Percentiles rank a stretch among this genome's conserved stretches.
Conservation (phyloP, 2,888 invertebrate genomes). For the Catocala sponsa region DNA sequence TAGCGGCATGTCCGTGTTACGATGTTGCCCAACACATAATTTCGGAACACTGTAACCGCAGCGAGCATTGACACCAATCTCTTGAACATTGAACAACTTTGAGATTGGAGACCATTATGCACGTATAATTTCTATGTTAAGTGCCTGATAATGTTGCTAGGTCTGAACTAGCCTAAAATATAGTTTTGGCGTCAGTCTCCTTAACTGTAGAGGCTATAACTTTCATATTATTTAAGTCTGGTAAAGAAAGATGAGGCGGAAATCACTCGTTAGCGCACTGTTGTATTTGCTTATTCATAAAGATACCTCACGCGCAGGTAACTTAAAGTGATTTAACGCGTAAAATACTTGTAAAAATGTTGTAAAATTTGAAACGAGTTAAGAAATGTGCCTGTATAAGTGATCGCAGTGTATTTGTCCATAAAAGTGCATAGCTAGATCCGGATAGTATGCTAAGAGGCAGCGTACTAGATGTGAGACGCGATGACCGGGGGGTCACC, state of each 20-base stretch:
- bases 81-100: conserved; percentile 74
- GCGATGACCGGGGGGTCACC: conserved; percentile 71
- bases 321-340: background rate
- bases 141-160: conserved; percentile 34
- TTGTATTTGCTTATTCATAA: conserved; percentile 9
- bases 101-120: conserved; percentile 60
- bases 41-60: conserved; percentile 86
- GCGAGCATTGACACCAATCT: conserved; percentile 87
- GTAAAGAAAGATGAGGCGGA: conserved; percentile 8
- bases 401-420: conserved; percentile 24
- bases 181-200: too few relatives aligned
- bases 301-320: conserved; percentile 4
- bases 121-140: conserved; percentile 43
- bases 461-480: conserved; percentile 63
- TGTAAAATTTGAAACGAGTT: too few relatives aligned
- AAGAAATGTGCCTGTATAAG: conserved; percentile 4
- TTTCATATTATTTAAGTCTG: background rate
- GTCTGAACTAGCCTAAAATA: background rate
- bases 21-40: conserved; percentile 82
- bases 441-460: conserved; percentile 56
- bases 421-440: conserved; percentile 49
- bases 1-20: conserved; percentile 59
- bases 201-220: too few relatives aligned
- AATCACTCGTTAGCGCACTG: conserved; percentile 5
- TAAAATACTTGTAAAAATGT: background rate